These are phyloP conservation scores for Seriola aureovittata DNA, from an alignment of 2,113 vertebrate genomes.

Conservation along the genomic window DNA sequence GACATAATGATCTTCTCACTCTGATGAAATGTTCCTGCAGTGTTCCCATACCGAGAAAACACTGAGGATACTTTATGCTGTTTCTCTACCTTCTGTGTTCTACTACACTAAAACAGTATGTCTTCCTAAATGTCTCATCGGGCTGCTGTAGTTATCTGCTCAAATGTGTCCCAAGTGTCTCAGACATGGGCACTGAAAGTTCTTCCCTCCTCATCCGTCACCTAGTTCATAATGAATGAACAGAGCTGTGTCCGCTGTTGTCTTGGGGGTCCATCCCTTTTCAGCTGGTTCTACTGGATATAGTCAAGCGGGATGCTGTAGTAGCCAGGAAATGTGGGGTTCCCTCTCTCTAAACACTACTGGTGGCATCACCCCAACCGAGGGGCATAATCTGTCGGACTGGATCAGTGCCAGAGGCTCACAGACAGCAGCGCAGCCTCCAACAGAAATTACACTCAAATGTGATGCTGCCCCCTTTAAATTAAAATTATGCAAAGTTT, in stretches of 20 bases:
- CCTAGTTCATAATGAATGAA: slow-evolving; percentile 37
- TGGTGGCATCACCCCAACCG: slow-evolving; percentile 37
- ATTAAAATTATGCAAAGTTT: slow-evolving; percentile 66
- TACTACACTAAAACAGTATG: background rate
- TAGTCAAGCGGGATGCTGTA: slow-evolving; percentile 23
- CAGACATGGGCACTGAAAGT: slow-evolving; percentile 48
- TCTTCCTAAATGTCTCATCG: background rate
- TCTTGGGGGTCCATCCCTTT: slow-evolving; percentile 14
- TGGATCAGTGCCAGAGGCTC: slow-evolving; percentile 57
- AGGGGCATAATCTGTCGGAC: slow-evolving; percentile 52
- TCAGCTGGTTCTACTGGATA: background rate
- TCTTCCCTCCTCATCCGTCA: slow-evolving; percentile 28
- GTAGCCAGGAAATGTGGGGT: slow-evolving; percentile 51
- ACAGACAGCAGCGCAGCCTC: slow-evolving; percentile 47
- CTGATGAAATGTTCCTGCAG: slow-evolving; percentile 26
- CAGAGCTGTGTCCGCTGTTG: slow-evolving; percentile 7
- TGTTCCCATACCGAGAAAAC: slow-evolving; percentile 24
- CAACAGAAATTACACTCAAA: slow-evolving; percentile 7
- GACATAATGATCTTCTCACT: slow-evolving; percentile 33
- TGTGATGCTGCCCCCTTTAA: slow-evolving; percentile 55
- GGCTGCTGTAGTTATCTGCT: background rate
- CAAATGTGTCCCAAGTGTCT: slow-evolving; percentile 15
- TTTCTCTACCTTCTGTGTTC: background rate
- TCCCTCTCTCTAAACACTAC: slow-evolving; percentile 61
- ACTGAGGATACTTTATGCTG: background rate